A percentile compares a stretch with the other conserved stretches of the same genome.
phyloP scores from a whole-genome alignment of 2,888 invertebrate genomes.

The Drosophila barbarae region DNA sequence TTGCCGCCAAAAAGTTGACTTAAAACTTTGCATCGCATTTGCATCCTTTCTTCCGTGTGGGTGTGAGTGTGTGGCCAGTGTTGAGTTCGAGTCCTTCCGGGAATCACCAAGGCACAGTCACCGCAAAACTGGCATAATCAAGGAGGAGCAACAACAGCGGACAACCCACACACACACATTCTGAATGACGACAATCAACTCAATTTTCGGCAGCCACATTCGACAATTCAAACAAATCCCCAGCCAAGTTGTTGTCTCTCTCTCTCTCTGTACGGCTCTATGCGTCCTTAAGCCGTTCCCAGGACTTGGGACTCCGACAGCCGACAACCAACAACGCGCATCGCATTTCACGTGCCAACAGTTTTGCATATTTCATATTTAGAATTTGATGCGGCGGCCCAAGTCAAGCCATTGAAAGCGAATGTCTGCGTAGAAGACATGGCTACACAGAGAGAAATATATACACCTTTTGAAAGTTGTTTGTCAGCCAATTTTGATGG shows the following conservation, averaged over 20 bases:
- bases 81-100: slow-evolving; percentile 5
- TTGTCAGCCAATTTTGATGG: background rate
- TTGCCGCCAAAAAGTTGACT: slow-evolving; percentile 8
- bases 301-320: slow-evolving; percentile 1
- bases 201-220: slow-evolving; percentile 55
- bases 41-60: background rate
- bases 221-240: slow-evolving; percentile 51
- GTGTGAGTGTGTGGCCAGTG: slow-evolving; percentile 1
- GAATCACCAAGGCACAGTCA: slow-evolving; percentile 29
- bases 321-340: slow-evolving; percentile 17
- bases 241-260: slow-evolving; percentile 5
- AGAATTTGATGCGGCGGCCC: slow-evolving; percentile 42
- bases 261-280: background rate
- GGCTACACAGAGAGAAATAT: background rate
- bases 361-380: slow-evolving; percentile 58
- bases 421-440: slow-evolving; percentile 15
- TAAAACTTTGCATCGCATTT: slow-evolving; percentile 28
- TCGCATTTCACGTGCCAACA: slow-evolving; percentile 55
- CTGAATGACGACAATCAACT: slow-evolving; percentile 70
- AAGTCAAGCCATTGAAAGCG: slow-evolving; percentile 24
- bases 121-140: slow-evolving; percentile 38
- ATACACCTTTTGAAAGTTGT: background rate
- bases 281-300: slow-evolving; percentile 32
- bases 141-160: slow-evolving; percentile 42
- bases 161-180: slow-evolving; percentile 38